Evolutionary conservation across 2,113 vertebrate genomes (phyloP), one percentile per base, ranked within the genome.

Genomic region (Gobio gobio): DNA sequence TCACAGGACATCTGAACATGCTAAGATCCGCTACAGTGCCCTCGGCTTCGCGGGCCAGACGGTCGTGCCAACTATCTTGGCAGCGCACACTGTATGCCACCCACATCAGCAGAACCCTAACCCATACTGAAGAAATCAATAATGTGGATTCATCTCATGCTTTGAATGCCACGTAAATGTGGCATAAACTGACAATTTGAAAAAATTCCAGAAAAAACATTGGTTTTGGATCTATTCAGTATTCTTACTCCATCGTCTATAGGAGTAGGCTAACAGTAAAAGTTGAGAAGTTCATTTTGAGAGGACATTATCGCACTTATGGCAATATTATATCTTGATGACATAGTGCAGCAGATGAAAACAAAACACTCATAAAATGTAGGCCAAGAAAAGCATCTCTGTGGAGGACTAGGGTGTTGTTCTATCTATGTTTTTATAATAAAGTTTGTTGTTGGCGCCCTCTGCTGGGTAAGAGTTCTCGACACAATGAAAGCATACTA

Each of bases 341-440:
- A 83, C 82, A 49, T 83, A 85, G 58, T 58, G 51, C 61, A 59
- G 51, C 61, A 59, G 18, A 72, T 33, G 73, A 77, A 47, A 45
- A 73, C 49, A 47, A 81, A 70, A 26, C 83, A 73, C 58, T 58
- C 22, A 8, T 40, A 51, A 63, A 85, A 63, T 40, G 13, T 72
- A 54, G n/a, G 54, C 83, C 83, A 85, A 77, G 78, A 85, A 82
- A 87, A 87, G 78, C 86, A 78, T 87, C 78, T 73, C 33, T 24
- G 22, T 29, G 54, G 40, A 78, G 40, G 14, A 66, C 64, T 51
- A 24, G 22, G 24, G 13, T 45, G 66, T 61, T 81, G 36, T 49
- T 29, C 7, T 22, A 16, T 4, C 18, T 83, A 1, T 0, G 14
- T 9, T 59, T 64, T 66, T 10, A 20, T 56, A 64, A 24, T 61